Conservation (phyloP, 2,888 invertebrate species). For the Exephanes ischioxanthus region DNA sequence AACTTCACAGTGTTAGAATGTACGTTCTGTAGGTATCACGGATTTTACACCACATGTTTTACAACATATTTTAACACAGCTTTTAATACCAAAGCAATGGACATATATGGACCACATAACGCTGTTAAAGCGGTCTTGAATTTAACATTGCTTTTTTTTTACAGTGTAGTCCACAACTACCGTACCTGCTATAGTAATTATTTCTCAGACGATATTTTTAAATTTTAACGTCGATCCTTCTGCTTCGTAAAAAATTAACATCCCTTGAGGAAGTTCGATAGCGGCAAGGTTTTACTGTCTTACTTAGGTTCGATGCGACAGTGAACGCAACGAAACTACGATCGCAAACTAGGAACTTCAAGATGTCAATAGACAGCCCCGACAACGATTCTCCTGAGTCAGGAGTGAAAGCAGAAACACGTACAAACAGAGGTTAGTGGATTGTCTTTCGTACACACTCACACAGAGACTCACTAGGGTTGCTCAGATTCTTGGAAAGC, state of each 20-base stretch:
- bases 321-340: neutral
- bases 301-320: neutral
- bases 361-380: neutral
- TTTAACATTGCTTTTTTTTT: too few relatives aligned
- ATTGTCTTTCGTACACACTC: neutral
- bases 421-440: neutral
- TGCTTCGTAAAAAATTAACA: neutral
- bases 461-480: neutral
- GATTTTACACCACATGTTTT: too few relatives aligned
- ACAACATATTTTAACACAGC: too few relatives aligned
- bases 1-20: too few relatives aligned
- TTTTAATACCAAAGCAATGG: too few relatives aligned
- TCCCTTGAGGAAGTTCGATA: neutral
- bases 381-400: neutral
- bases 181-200: neutral
- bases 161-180: too few relatives aligned
- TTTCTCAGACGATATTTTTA: neutral
- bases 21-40: too few relatives aligned
- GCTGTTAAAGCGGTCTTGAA: too few relatives aligned
- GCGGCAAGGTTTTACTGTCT: neutral
- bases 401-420: constrained; percentile 5
- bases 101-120: too few relatives aligned
- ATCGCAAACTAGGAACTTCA: neutral
- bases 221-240: neutral
- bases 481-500: constrained; percentile 5